phyloP scores from a whole-genome alignment of 2,888 invertebrate species.

The Suillia variegata region DNA sequence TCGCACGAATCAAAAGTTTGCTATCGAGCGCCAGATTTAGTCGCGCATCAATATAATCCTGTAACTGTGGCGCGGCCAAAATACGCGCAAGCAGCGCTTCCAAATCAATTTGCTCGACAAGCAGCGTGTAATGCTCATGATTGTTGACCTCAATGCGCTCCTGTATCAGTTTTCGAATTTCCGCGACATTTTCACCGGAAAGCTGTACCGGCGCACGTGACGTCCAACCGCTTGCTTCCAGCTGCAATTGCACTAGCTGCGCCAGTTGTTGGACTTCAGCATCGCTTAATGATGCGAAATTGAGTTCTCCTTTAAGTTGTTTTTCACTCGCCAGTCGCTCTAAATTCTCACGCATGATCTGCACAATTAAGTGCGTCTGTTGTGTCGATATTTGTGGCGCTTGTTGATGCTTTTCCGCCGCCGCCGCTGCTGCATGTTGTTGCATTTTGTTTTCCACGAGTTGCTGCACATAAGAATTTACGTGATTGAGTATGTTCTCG shows the following conservation, averaged over 20 bases:
- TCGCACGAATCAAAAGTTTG: conserved; percentile 38
- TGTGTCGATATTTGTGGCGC: conserved; percentile 37
- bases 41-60: conserved; percentile 45
- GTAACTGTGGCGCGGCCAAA: conserved; percentile 49
- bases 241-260: conserved; percentile 41
- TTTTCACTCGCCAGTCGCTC: conserved; percentile 35
- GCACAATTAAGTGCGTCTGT: conserved; percentile 47
- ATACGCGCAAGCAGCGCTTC: conserved; percentile 57
- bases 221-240: conserved; percentile 35
- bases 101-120: conserved; percentile 51
- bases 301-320: conserved; percentile 22
- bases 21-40: conserved; percentile 45
- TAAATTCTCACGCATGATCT: conserved; percentile 51
- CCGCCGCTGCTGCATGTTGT: conserved; percentile 17
- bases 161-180: conserved; percentile 55
- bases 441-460: conserved; percentile 51
- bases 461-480: conserved; percentile 57
- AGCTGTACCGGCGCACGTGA: conserved; percentile 39
- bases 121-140: conserved; percentile 41
- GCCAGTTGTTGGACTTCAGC: conserved; percentile 49
- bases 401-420: conserved; percentile 21
- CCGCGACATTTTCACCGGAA: conserved; percentile 54
- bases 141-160: conserved; percentile 44
- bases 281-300: conserved; percentile 38
- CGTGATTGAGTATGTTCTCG: conserved; percentile 55